Base-by-base conservation (phyloP, 2,113 vertebrate species). In the Pluvialis apricaria region DNA sequence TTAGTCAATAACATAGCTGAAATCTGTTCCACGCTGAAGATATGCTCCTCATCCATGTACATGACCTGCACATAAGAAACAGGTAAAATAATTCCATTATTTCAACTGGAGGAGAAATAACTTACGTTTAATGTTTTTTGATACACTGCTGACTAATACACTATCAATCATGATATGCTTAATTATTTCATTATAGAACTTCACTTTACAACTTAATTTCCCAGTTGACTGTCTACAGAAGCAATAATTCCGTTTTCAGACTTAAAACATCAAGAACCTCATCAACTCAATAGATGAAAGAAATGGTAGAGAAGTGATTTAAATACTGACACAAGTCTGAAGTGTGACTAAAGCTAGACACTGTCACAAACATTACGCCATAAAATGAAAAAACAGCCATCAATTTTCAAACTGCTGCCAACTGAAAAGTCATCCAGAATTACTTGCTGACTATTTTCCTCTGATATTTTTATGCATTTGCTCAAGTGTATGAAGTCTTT, bases 1-100 rank as follows among this genome's bases (percentile, higher is more conserved):
- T 99, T 99, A 34, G 98, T 98, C 91, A 99, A n/a, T 44, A 99
- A 79, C 98, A 99, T 98, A 57, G 98, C 98, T 58, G 98, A 98
- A 87, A 99, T 97, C 95, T 99, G 98, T 55, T 98, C 98, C 75
- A 98, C 98, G 51, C 97, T 98, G 62, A 99, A 99, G 13, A 98
- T 94, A 69, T 98, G 98, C 25, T 98, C 98, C 64, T 98, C 98
- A 75, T 98, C 98, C 98, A 99, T 98, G 96, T 99, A 99, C 97
- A 98, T 98, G 38, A 98, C 98, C 98, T 99, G 82, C 7, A 91
- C 11, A 81, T 31, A 81, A 77, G 28, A 92, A 78, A 82, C 1
- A 55, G 31, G 52, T 38, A 52, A 92, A 85, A 52, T 40, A 76
- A 88, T 52, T 71, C 15, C 7, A 68, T 88, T 61, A 49, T 14